Conservation (phyloP, 2,113 vertebrate species). For the Alligator mississippiensis region DNA sequence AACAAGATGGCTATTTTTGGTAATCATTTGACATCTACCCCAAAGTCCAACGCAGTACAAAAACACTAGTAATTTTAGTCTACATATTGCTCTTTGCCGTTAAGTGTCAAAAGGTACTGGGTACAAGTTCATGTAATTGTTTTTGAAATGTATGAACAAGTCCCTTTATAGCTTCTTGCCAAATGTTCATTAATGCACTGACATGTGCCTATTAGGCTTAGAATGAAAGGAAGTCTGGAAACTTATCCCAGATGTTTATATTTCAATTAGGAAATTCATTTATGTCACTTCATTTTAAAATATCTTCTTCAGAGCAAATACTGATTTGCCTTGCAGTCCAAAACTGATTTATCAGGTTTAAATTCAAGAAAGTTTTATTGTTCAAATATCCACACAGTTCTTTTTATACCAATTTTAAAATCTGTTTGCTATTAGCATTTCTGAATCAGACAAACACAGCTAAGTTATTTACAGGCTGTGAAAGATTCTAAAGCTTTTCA, state of each 20-base stretch:
- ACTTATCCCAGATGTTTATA: slow-evolving; percentile 32
- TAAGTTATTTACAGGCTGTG: slow-evolving; percentile 76
- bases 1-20: not conserved
- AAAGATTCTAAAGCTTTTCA: slow-evolving; percentile 74
- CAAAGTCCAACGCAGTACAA: not conserved
- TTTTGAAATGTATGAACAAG: not conserved
- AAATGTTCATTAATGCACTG: not conserved
- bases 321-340: not conserved
- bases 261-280: slow-evolving; percentile 41
- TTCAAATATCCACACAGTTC: slow-evolving; percentile 66
- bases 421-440: slow-evolving; percentile 69
- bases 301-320: slow-evolving; percentile 42
- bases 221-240: slow-evolving; percentile 3
- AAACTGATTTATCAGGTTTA: slow-evolving; percentile 62
- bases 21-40: not conserved
- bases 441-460: slow-evolving; percentile 71
- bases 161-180: not conserved
- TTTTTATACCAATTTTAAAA: slow-evolving; percentile 63
- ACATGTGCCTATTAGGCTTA: slow-evolving; percentile 23
- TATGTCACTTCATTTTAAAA: slow-evolving; percentile 30
- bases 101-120: not conserved
- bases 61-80: not conserved
- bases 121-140: not conserved
- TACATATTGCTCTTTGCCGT: not conserved
- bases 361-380: slow-evolving; percentile 69